Percentiles rank a stretch among this genome's conserved stretches.
These are phyloP conservation scores for Dicerorhinus sumatrensis DNA, from an alignment of 2,113 vertebrate species.

Conservation along the genomic window DNA sequence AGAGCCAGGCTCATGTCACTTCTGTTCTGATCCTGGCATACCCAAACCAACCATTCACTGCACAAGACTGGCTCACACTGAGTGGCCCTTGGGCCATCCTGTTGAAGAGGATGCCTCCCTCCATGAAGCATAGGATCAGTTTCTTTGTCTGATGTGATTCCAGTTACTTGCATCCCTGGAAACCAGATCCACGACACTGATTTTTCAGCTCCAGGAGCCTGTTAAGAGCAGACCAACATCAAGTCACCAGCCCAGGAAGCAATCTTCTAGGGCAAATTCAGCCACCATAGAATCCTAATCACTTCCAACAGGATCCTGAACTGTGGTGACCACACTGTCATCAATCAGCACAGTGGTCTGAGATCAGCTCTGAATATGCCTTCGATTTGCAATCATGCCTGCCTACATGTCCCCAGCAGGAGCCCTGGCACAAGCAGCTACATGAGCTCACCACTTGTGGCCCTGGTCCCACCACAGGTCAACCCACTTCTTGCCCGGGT, in stretches of 20 bases:
- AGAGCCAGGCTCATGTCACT: background rate
- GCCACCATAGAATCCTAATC: background rate
- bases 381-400: background rate
- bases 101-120: background rate
- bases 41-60: background rate
- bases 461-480: background rate
- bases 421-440: background rate
- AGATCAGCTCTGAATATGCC: background rate
- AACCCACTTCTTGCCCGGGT: background rate
- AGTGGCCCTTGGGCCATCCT: background rate
- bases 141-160: background rate
- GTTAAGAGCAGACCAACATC: background rate
- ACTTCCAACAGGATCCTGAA: background rate
- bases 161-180: background rate
- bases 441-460: background rate
- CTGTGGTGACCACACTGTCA: background rate
- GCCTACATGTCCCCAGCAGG: background rate
- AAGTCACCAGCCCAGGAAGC: background rate
- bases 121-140: rapidly evolving
- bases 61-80: background rate
- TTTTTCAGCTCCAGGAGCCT: background rate
- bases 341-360: background rate
- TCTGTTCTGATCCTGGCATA: background rate
- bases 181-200: background rate
- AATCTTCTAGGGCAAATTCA: background rate